These are phyloP conservation scores for Amphimedon queenslandica DNA, from an alignment of 37 sponge, comb jelly and placozoan genomes.

Conservation along the genomic window DNA sequence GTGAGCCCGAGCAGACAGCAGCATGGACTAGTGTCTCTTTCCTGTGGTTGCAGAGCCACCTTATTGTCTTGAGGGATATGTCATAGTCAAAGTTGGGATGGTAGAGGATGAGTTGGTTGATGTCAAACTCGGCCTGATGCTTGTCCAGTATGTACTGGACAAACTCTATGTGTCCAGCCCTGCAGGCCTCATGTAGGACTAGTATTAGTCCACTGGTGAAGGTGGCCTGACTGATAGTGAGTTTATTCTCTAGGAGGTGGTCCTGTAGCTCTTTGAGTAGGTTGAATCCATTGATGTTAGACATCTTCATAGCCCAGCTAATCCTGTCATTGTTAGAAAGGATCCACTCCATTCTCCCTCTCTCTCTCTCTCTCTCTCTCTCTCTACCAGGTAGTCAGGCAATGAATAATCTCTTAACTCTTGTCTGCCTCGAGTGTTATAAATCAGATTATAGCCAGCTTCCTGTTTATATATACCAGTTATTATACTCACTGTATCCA, in stretches of 20 bases:
- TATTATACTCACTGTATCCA: too few species aligned
- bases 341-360: too few species aligned
- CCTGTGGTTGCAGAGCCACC: not conserved
- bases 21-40: not conserved
- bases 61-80: not conserved
- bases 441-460: too few species aligned
- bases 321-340: too few species aligned
- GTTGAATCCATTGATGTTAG: too few species aligned
- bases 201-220: not conserved
- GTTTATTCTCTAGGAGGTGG: not conserved
- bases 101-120: not conserved
- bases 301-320: too few species aligned
- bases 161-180: not conserved
- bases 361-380: too few species aligned
- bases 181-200: not conserved
- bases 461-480: too few species aligned
- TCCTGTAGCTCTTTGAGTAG: not conserved
- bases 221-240: not conserved
- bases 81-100: too few species aligned
- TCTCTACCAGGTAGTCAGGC: too few species aligned
- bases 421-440: too few species aligned
- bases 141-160: not conserved
- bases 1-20: not conserved
- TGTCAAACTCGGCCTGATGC: not conserved
- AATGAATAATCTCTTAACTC: too few species aligned